Evolutionary conservation across 2,888 invertebrate genomes (phyloP), one percentile per base, ranked within the genome.

Genomic region (Gibbula magus): DNA sequence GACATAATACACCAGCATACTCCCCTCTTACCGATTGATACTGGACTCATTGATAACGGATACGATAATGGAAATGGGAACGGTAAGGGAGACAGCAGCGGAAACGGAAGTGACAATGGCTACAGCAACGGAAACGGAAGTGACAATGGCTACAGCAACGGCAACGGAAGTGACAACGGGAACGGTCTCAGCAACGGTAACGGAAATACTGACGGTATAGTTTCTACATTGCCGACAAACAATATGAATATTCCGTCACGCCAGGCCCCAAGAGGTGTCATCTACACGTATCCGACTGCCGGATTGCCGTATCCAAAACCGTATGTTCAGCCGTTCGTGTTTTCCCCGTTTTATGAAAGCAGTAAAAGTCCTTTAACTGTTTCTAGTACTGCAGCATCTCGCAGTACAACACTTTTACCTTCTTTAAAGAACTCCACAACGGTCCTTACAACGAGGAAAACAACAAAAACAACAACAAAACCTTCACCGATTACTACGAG

Each of bases 1-100:
- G 51, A 32, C 75, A 22, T 45, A 45, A 45, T 45, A 4, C 45
- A 45, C 10, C 45, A 45, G 1, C 0, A 75, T 0, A 16, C 3
- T 13, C 75, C 56, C 20, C 81, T 78, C 2, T 70, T 77, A 10
- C 35, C n/a, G 45, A 77, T 78, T 8, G 76, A 75, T 20, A 78
- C 7, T 4, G 76, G 66, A 13, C 7, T 18, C 52, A 8, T 51
- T 16, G 20, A 29, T 35, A 22, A 78, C n/a, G 4, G 18, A 0
- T 52, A 29, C 22, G n/a, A 20, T 3, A 45, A 45, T 32, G 51
- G 25, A 45, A 25, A 74, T 74, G 51, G 45, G 45, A 16, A 45
- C 18, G 20, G n/a, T 18, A n/a, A 78, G 18, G 0, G 7, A 0
- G 32, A 29, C 22, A 5, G 25, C 0, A 45, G 20, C 22, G 25